phyloP scores from a whole-genome alignment of 2,797 vertebrate genomes.

The Ceryle rudis region DNA sequence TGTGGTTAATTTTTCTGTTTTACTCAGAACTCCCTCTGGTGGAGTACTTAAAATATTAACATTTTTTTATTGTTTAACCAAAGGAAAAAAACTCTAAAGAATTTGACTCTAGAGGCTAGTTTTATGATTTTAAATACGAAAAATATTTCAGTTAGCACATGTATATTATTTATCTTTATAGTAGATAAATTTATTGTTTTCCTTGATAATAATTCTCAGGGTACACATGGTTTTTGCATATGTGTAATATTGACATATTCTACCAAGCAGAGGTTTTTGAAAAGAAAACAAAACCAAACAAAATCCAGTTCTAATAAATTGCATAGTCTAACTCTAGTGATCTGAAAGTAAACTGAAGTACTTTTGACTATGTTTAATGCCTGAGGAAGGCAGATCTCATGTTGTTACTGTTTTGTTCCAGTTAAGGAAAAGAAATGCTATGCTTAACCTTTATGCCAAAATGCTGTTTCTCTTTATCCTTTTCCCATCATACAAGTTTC shows the following conservation, averaged over 20 bases:
- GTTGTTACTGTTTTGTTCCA: neutral
- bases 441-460: neutral
- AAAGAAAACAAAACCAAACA: neutral
- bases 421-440: neutral
- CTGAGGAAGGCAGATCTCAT: neutral
- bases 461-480: neutral
- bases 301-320: neutral
- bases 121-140: neutral
- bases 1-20: neutral
- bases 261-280: neutral
- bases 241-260: neutral
- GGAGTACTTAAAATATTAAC: slow-evolving; percentile 4
- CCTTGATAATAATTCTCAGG: neutral
- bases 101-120: neutral
- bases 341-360: neutral
- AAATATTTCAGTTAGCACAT: neutral
- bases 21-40: slow-evolving; percentile 58
- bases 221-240: neutral
- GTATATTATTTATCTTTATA: neutral
- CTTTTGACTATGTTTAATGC: neutral
- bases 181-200: neutral
- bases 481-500: neutral
- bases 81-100: neutral
- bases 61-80: neutral
- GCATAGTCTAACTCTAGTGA: neutral